Conservation (phyloP, 2,888 invertebrate genomes). For the Nemapogon koenigi region DNA sequence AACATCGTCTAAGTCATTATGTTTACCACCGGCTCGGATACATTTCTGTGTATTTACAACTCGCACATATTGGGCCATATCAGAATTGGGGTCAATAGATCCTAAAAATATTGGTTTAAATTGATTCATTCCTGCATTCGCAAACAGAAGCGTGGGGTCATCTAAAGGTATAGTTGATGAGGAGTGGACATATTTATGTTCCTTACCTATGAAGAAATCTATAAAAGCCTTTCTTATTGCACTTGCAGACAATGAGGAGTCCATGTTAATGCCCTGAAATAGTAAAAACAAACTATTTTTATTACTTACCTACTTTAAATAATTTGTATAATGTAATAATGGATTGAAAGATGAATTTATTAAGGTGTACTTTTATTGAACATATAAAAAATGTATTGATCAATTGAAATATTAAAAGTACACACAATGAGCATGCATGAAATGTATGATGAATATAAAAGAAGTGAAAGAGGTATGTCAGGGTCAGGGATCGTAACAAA, state of each 20-base stretch:
- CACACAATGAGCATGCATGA: no score
- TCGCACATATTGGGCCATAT: conserved; percentile 88
- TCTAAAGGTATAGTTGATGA: conserved; percentile 97
- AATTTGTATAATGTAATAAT: no score
- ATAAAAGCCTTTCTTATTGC: conserved; percentile 86
- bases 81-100: conserved; percentile 94
- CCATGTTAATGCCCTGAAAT: conserved; percentile 42
- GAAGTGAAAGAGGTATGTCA: no score
- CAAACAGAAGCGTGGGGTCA: conserved; percentile 96
- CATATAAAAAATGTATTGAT: no score
- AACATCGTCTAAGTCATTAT: conserved; percentile 99
- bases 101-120: conserved; percentile 99
- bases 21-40: conserved; percentile 98
- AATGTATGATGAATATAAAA: no score
- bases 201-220: conserved; percentile 86
- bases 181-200: conserved; percentile 95
- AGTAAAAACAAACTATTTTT: no score
- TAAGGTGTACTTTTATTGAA: no score
- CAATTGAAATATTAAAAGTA: no score
- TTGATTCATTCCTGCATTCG: conserved; percentile 99
- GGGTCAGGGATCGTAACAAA: no score
- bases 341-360: no score
- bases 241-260: conserved; percentile 70
- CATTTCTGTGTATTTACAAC: conserved; percentile 98
- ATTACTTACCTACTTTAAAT: no score